A percentile compares a stretch with the other conserved stretches of the same genome.
phyloP scores from a whole-genome alignment of 2,797 vertebrate genomes.

The Alauda arvensis region DNA sequence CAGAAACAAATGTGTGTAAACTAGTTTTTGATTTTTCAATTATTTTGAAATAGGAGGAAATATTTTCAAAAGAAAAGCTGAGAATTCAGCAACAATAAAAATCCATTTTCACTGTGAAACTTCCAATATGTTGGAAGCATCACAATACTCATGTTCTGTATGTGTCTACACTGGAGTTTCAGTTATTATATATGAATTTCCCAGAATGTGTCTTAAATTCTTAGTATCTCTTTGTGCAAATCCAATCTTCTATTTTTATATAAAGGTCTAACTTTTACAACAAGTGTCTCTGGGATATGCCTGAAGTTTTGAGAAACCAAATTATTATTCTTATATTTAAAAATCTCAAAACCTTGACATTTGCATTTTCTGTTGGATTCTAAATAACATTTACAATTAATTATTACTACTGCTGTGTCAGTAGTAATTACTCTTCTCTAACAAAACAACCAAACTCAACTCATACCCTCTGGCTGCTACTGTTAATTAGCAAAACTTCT shows the following conservation, averaged over 20 bases:
- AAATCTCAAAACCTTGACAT: conserved; percentile 3
- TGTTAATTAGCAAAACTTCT: not conserved
- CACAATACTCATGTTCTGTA: not conserved
- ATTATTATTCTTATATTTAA: conserved; percentile 21
- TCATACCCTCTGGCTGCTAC: not conserved
- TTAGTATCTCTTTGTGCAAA: conserved; percentile 34
- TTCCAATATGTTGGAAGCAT: not conserved
- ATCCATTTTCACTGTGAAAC: not conserved
- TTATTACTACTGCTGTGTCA: not conserved
- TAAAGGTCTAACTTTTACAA: conserved; percentile 29
- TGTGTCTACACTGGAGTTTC: not conserved
- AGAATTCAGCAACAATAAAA: not conserved
- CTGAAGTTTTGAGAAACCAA: conserved; percentile 25
- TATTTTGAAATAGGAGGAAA: not conserved
- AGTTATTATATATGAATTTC: not conserved
- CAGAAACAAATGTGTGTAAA: not conserved
- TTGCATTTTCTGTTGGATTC: not conserved
- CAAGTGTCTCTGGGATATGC: conserved; percentile 2
- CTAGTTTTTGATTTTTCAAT: not conserved
- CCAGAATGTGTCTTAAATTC: conserved; percentile 20
- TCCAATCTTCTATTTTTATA: conserved; percentile 51
- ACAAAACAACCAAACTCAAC: not conserved
- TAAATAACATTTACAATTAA: not conserved
- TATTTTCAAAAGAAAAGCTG: not conserved
- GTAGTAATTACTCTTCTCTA: not conserved